These are phyloP conservation scores for Drosophila gaucha DNA, from an alignment of 2,888 invertebrate species.

Conservation along the genomic window DNA sequence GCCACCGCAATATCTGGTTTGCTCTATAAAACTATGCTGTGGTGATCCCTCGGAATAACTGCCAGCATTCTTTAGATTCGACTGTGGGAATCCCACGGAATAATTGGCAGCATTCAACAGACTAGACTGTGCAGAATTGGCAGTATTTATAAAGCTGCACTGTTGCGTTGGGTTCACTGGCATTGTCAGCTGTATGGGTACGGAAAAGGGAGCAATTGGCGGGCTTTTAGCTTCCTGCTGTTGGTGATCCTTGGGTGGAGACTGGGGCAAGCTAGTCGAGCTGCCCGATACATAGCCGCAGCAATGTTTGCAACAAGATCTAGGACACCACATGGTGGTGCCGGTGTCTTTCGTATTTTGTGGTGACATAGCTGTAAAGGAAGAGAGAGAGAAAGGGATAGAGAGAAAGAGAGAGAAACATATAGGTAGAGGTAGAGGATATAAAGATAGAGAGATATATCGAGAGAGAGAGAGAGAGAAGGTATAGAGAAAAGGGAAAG, in stretches of 20 bases:
- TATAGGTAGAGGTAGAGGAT: too few species aligned
- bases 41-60: neutral
- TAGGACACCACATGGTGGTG: conserved; percentile 70
- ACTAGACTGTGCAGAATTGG: neutral
- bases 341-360: conserved; percentile 41
- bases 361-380: neutral
- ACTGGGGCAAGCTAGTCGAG: neutral
- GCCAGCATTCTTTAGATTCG: neutral
- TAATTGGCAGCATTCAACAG: neutral
- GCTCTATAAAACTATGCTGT: neutral
- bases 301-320: conserved; percentile 15
- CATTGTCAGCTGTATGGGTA: neutral
- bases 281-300: conserved; percentile 1
- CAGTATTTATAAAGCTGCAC: neutral
- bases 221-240: neutral
- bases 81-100: too few species aligned
- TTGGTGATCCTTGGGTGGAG: neutral
- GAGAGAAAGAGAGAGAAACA: neutral
- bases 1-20: neutral
- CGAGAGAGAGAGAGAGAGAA: too few species aligned
- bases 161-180: too few species aligned
- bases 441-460: too few species aligned
- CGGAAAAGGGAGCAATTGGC: neutral
- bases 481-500: too few species aligned
- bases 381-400: too few species aligned